phyloP scores from a whole-genome alignment of 2,797 vertebrate genomes.

The Lagorchestes hirsutus region DNA sequence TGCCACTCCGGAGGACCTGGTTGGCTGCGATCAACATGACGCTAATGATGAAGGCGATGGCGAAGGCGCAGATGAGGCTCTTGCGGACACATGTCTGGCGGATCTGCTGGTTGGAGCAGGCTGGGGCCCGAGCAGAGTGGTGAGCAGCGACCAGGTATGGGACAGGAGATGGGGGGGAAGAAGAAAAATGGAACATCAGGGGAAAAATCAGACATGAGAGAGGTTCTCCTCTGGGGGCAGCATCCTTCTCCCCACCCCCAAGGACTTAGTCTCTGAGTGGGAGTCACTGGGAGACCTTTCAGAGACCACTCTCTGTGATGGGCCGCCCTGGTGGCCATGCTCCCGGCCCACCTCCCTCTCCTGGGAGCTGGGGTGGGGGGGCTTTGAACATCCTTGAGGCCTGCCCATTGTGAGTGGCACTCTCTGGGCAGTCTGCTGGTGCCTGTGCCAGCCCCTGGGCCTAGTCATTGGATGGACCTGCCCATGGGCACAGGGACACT shows the following conservation, averaged over 20 bases:
- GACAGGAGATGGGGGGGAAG: background rate
- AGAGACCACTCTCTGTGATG: no score
- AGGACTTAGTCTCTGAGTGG: background rate
- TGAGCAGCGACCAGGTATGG: background rate
- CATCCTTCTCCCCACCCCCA: no score
- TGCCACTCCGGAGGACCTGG: slow-evolving; percentile 97
- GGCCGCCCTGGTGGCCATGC: no score
- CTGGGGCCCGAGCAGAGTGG: slow-evolving; percentile 76
- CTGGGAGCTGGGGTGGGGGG: background rate
- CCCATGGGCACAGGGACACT: slow-evolving; percentile 79
- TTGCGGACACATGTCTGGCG: slow-evolving; percentile 98
- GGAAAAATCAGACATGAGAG: background rate
- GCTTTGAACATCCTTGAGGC: no score
- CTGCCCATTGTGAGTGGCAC: no score
- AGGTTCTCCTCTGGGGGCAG: background rate
- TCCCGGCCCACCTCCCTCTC: no score
- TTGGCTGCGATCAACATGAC: slow-evolving; percentile 99
- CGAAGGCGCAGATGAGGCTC: slow-evolving; percentile 98
- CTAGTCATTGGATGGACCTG: background rate
- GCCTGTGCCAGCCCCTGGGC: rapidly evolving
- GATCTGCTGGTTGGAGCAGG: slow-evolving; percentile 97
- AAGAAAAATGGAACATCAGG: slow-evolving; percentile 38
- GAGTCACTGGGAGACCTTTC: background rate
- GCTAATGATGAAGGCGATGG: slow-evolving; percentile 99
- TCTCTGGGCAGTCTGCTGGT: no score